phyloP scores from a whole-genome alignment of 2,797 vertebrate species.

The Champsocephalus gunnari region DNA sequence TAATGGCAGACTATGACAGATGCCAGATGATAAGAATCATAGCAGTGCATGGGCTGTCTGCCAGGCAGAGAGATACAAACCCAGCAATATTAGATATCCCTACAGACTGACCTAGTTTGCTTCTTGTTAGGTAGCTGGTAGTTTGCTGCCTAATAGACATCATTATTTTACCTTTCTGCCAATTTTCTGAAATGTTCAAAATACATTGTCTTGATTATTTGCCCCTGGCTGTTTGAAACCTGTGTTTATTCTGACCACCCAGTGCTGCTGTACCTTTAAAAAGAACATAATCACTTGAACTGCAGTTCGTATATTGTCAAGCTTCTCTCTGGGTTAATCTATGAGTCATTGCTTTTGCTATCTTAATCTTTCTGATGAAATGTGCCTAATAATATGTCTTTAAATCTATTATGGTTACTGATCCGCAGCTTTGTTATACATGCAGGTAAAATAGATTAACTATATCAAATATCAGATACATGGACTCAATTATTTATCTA shows the following conservation, averaged over 20 bases:
- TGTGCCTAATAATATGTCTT: background rate
- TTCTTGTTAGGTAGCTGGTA: constrained; percentile 46
- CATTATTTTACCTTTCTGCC: constrained; percentile 23
- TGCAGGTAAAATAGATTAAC: background rate
- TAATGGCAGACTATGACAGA: constrained; percentile 43
- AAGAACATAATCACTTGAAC: background rate
- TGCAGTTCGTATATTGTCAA: background rate
- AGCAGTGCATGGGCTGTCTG: constrained; percentile 30
- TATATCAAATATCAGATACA: background rate
- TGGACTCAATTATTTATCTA: background rate
- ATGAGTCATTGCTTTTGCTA: background rate
- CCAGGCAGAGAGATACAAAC: constrained; percentile 43
- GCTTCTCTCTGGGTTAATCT: background rate
- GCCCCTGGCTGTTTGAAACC: constrained; percentile 17
- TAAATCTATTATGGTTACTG: background rate
- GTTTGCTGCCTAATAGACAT: constrained; percentile 15
- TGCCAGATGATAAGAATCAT: constrained; percentile 51
- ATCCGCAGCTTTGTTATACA: background rate
- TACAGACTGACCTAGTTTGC: constrained; percentile 32
- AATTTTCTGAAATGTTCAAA: constrained; percentile 38
- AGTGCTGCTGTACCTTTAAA: background rate
- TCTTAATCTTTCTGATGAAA: background rate
- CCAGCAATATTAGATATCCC: constrained; percentile 45
- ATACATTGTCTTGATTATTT: constrained; percentile 10
- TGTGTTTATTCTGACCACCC: constrained; percentile 7